phyloP scores from a whole-genome alignment of 2,797 vertebrate species.

The Numenius phaeopus region DNA sequence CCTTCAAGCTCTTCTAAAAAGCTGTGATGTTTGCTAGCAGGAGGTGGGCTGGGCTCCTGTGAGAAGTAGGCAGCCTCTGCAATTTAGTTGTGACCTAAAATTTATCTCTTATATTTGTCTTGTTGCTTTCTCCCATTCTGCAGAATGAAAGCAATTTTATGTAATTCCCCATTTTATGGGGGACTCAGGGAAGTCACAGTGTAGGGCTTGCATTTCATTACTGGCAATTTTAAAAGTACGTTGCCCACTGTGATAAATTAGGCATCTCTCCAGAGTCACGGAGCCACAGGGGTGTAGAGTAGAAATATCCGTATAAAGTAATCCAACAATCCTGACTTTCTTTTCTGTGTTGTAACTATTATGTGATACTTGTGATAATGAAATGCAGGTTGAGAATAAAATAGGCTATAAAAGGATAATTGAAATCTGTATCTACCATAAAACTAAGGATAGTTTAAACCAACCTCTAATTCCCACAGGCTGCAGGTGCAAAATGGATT shows the following conservation, averaged over 20 bases:
- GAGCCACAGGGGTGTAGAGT: neutral
- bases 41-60: neutral
- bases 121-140: neutral
- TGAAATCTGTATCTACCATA: neutral
- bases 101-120: neutral
- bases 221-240: neutral
- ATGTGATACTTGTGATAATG: neutral
- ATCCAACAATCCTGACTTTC: neutral
- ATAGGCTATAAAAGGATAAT: neutral
- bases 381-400: neutral
- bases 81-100: neutral
- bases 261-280: neutral
- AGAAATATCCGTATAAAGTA: neutral
- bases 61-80: neutral
- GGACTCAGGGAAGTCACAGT: neutral
- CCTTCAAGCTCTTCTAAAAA: neutral
- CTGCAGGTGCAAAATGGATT: neutral
- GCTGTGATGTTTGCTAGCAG: neutral
- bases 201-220: neutral
- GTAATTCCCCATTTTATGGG: neutral
- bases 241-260: neutral
- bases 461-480: neutral
- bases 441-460: neutral
- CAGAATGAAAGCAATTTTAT: constrained; percentile 1
- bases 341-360: neutral